Conservation (phyloP, 2,113 vertebrate genomes). For the Bothrops jararaca region DNA sequence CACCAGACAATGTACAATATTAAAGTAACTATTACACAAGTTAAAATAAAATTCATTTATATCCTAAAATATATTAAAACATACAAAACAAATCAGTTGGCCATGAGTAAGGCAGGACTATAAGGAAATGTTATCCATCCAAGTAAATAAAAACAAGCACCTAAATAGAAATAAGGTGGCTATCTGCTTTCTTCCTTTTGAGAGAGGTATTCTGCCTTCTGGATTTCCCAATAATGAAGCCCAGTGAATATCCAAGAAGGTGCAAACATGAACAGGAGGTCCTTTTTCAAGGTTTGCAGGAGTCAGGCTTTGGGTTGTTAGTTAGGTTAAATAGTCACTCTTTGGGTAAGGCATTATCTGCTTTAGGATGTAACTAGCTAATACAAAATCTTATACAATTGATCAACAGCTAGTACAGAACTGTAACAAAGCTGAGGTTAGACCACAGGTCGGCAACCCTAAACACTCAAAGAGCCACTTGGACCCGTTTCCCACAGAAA, state of each 20-base stretch:
- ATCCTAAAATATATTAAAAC: neutral
- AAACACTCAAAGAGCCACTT: no score
- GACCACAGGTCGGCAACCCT: neutral
- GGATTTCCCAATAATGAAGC: neutral
- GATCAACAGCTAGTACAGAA: neutral
- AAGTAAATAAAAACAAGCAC: neutral
- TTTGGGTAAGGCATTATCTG: neutral
- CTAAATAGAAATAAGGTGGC: neutral
- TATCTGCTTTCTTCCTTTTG: neutral
- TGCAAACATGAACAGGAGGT: neutral
- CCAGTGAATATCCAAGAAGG: neutral
- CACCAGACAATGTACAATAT: neutral
- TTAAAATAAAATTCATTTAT: neutral
- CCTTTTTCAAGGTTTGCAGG: neutral
- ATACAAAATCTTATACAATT: neutral
- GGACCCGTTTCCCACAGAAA: no score
- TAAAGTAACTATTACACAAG: neutral
- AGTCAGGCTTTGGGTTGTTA: neutral
- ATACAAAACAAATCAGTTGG: neutral
- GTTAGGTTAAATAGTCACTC: neutral
- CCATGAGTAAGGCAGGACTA: neutral
- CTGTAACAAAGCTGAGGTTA: neutral
- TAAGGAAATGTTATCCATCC: neutral
- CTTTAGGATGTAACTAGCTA: neutral
- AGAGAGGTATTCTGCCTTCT: neutral